Evolutionary conservation across 2,888 invertebrate genomes (phyloP).

Genomic region (Sphaerophoria rueppellii): DNA sequence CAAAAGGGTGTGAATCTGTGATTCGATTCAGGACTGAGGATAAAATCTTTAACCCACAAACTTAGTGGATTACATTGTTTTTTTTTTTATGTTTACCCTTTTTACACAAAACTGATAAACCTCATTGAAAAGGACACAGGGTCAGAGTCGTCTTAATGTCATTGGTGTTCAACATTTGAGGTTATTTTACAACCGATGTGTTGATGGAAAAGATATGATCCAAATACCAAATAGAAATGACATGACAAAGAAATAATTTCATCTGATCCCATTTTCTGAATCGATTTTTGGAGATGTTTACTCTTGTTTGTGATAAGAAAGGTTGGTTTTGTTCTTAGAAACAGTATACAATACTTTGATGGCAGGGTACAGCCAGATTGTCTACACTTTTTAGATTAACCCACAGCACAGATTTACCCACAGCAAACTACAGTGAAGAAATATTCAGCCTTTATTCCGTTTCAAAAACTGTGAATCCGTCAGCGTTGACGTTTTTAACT

Average conservation of each 20-base stretch:
- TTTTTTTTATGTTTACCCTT: slow-evolving; percentile 37
- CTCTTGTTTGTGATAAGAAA: slow-evolving; percentile 2
- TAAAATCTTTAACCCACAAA: slow-evolving; percentile 47
- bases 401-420: too few relatives aligned
- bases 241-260: slow-evolving; percentile 39
- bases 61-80: slow-evolving; percentile 59
- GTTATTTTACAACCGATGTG: slow-evolving; percentile 58
- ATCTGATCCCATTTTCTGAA: slow-evolving; percentile 38
- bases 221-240: not conserved
- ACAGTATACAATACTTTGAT: too few relatives aligned
- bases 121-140: slow-evolving; percentile 59
- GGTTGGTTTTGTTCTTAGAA: too few relatives aligned
- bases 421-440: too few relatives aligned
- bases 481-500: too few relatives aligned
- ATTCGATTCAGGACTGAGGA: not conserved
- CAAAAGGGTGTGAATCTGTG: slow-evolving; percentile 10
- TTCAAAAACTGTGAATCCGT: too few relatives aligned
- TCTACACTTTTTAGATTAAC: too few relatives aligned
- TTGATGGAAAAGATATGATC: slow-evolving; percentile 23
- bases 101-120: not conserved
- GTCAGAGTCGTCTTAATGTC: slow-evolving; percentile 57
- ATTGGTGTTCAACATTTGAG: slow-evolving; percentile 56
- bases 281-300: slow-evolving; percentile 43
- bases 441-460: too few relatives aligned
- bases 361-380: too few relatives aligned